phyloP scores from a whole-genome alignment of 2,113 vertebrate genomes.

The Salvelinus alpinus region DNA sequence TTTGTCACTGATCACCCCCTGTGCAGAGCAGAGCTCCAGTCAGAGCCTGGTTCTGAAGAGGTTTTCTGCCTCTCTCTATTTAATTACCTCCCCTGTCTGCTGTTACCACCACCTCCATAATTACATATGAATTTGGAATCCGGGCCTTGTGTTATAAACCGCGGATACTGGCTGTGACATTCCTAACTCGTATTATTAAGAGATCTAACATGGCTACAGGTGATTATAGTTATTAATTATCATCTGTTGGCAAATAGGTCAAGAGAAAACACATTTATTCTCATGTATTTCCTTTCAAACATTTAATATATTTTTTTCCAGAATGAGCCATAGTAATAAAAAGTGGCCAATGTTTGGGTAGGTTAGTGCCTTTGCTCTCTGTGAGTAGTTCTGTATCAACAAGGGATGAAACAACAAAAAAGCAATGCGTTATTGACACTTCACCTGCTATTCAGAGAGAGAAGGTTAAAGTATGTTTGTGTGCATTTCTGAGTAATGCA shows the following conservation, averaged over 20 bases:
- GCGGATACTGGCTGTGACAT: background rate
- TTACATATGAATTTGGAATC: slow-evolving; percentile 21
- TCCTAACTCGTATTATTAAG: slow-evolving; percentile 16
- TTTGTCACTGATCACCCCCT: background rate
- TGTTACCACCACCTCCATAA: slow-evolving; percentile 24
- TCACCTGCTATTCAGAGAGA: background rate
- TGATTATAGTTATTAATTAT: slow-evolving; percentile 24
- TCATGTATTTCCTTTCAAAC: background rate
- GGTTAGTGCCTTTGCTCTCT: no score
- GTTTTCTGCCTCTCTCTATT: slow-evolving; percentile 7
- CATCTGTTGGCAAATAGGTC: slow-evolving; percentile 6
- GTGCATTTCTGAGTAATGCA: no score
- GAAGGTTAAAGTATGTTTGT: background rate
- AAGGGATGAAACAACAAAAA: no score
- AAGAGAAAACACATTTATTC: slow-evolving; percentile 5
- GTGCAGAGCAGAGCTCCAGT: background rate
- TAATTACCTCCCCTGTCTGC: slow-evolving; percentile 4
- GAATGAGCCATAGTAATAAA: no score
- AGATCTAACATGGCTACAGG: background rate
- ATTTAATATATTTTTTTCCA: background rate
- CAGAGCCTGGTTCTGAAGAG: background rate
- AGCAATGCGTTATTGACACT: background rate
- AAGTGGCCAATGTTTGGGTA: no score
- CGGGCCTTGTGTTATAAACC: background rate
- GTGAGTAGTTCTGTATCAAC: no score